Evolutionary conservation across 2,113 vertebrate genomes (phyloP).

Genomic region (Grallaria varia): DNA sequence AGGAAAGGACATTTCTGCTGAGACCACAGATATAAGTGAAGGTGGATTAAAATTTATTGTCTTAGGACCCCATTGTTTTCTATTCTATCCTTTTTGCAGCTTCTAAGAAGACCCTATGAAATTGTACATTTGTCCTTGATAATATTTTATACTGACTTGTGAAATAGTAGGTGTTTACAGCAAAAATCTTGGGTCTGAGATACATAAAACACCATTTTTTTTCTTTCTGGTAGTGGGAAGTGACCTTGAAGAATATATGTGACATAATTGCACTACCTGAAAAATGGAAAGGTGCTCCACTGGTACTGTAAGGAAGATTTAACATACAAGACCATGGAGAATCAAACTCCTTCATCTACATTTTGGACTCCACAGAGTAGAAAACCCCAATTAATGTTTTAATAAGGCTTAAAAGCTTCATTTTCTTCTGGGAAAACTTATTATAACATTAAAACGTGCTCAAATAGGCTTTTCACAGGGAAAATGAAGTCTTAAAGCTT

Average conservation of each 20-base stretch:
- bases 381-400: conserved; percentile 46
- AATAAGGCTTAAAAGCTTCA: conserved; percentile 55
- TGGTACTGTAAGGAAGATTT: background rate
- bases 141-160: background rate
- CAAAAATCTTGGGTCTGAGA: background rate
- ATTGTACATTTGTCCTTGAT: background rate
- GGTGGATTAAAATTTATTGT: background rate
- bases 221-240: background rate
- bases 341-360: background rate
- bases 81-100: background rate
- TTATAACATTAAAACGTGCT: conserved; percentile 47
- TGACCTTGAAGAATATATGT: background rate
- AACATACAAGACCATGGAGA: background rate
- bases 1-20: background rate
- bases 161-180: background rate
- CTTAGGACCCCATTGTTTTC: background rate
- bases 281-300: background rate
- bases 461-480: conserved; percentile 6
- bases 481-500: conserved; percentile 37
- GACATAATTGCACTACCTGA: background rate
- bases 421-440: conserved; percentile 57
- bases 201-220: fast-evolving
- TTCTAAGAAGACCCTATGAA: background rate
- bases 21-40: background rate
- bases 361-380: background rate